These are phyloP conservation scores for Lerema accius DNA, from an alignment of 1,140 invertebrate species.

Conservation along the genomic window DNA sequence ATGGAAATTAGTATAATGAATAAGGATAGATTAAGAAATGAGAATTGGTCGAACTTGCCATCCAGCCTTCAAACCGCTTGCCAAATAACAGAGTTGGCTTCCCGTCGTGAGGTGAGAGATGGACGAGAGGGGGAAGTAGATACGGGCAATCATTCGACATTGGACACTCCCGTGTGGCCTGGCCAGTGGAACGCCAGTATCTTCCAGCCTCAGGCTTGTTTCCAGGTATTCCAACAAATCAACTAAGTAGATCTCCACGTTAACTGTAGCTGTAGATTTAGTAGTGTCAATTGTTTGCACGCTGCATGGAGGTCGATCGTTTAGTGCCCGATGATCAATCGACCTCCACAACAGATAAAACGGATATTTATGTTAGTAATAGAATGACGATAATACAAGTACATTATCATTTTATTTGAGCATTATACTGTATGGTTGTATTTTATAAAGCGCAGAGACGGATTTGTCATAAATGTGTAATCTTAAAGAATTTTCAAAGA, in stretches of 20 bases:
- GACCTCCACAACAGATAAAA: not conserved
- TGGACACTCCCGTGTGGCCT: constrained; percentile 70
- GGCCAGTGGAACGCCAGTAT: constrained; percentile 73
- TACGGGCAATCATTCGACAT: constrained; percentile 34
- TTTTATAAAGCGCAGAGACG: constrained; percentile 38
- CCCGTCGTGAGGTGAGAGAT: constrained; percentile 57
- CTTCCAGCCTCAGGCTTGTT: constrained; percentile 79
- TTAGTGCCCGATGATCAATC: not conserved
- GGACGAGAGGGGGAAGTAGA: constrained; percentile 45
- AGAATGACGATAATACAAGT: constrained; percentile 51
- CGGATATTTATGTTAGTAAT: not conserved
- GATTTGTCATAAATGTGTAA: not conserved
- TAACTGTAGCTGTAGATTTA: constrained; percentile 52
- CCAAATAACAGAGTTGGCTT: constrained; percentile 83
- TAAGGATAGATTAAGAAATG: constrained; percentile 77
- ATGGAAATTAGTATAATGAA: constrained; percentile 81
- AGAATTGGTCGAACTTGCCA: constrained; percentile 84
- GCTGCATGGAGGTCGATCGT: constrained; percentile 34
- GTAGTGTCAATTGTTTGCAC: constrained; percentile 53
- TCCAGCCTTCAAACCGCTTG: constrained; percentile 84
- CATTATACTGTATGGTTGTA: constrained; percentile 36
- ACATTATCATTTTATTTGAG: constrained; percentile 55
- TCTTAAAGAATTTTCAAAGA: not conserved
- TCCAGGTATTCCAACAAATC: constrained; percentile 83
- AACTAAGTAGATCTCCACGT: constrained; percentile 73